Conservation (phyloP, 2,797 vertebrate genomes). For the Valencia hispanica region DNA sequence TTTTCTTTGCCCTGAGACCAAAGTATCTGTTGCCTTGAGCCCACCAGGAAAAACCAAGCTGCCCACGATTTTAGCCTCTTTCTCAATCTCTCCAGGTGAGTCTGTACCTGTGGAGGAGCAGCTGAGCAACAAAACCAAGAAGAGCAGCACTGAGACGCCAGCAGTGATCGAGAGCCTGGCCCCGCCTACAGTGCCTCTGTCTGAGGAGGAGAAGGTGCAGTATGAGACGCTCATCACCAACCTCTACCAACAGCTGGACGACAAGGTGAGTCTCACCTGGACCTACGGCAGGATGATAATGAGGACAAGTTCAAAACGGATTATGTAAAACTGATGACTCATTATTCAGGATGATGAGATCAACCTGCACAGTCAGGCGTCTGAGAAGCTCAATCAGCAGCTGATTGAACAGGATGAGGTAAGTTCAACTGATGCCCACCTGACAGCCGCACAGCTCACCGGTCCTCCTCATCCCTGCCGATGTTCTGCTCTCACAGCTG, state of each 20-base stretch:
- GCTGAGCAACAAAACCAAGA: slow-evolving; percentile 87
- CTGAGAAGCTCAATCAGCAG: slow-evolving; percentile 91
- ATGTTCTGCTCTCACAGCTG: slow-evolving; percentile 73
- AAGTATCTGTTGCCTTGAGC: background rate
- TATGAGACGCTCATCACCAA: slow-evolving; percentile 91
- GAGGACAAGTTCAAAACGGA: background rate
- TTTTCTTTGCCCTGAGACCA: background rate
- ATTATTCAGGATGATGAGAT: slow-evolving; percentile 93
- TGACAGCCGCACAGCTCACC: background rate
- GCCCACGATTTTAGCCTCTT: background rate
- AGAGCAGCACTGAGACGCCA: slow-evolving; percentile 79
- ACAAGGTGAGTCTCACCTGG: slow-evolving; percentile 83
- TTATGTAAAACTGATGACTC: slow-evolving; percentile 3
- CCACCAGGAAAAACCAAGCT: background rate
- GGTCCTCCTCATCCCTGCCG: background rate
- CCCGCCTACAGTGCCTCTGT: slow-evolving; percentile 78
- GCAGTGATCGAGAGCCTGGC: slow-evolving; percentile 82
- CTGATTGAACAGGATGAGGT: slow-evolving; percentile 97
- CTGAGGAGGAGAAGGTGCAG: slow-evolving; percentile 87
- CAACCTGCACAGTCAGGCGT: slow-evolving; percentile 94
- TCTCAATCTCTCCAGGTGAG: slow-evolving; percentile 81
- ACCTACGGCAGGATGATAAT: background rate
- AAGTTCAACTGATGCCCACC: slow-evolving; percentile 39
- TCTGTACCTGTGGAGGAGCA: slow-evolving; percentile 92
- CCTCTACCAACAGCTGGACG: slow-evolving; percentile 92